These are phyloP conservation scores for Cromileptes altivelis DNA, from an alignment of 2,113 vertebrate genomes.

Conservation along the genomic window DNA sequence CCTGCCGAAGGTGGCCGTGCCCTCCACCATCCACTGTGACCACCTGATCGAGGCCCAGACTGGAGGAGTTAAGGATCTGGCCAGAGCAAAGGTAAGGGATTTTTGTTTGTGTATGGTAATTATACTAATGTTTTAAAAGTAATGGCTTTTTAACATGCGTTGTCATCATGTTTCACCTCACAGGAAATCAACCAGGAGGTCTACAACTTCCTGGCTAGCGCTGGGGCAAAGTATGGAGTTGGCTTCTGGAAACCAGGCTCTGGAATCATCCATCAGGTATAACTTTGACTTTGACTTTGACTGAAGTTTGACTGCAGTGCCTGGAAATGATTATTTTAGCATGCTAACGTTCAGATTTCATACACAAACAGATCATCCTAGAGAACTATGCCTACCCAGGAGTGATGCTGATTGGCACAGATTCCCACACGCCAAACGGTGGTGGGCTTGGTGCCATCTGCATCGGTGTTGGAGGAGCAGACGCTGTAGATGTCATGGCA, in stretches of 20 bases:
- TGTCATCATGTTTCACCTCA: neutral
- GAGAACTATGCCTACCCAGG: slow-evolving; percentile 98
- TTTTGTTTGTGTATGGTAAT: neutral
- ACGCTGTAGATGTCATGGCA: slow-evolving; percentile 99
- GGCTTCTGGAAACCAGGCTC: slow-evolving; percentile 99
- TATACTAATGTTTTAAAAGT: neutral
- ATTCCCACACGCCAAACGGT: slow-evolving; percentile 98
- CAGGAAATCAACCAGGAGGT: slow-evolving; percentile 97
- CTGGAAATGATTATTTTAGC: neutral
- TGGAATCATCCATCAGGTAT: slow-evolving; percentile 98
- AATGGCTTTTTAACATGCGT: neutral
- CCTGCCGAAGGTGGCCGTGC: slow-evolving; percentile 93
- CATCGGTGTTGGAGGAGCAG: slow-evolving; percentile 98
- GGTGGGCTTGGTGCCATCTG: slow-evolving; percentile 94
- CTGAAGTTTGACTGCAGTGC: neutral
- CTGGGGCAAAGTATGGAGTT: slow-evolving; percentile 96
- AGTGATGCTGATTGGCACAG: slow-evolving; percentile 96
- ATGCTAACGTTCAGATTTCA: neutral
- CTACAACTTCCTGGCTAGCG: slow-evolving; percentile 93
- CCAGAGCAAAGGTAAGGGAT: slow-evolving; percentile 90
- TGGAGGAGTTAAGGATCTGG: slow-evolving; percentile 92
- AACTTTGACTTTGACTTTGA: neutral
- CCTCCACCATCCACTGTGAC: slow-evolving; percentile 98
- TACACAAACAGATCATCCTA: slow-evolving; percentile 90
- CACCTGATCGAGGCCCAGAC: slow-evolving; percentile 96